Conservation (phyloP, 2,797 vertebrate genomes). For the Psittacula derbiana region DNA sequence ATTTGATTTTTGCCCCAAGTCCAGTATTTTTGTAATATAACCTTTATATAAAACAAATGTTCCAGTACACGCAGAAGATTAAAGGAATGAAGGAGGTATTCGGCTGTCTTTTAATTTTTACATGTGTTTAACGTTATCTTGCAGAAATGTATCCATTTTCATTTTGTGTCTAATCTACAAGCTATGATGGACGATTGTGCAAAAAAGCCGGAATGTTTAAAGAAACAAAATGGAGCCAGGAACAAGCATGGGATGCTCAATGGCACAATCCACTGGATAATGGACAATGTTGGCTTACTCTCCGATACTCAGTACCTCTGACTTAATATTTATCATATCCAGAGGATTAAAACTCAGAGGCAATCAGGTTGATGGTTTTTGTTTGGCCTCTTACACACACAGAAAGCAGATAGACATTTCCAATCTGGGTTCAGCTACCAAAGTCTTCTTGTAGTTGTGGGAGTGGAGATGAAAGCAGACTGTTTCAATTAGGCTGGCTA, state of each 20-base stretch:
- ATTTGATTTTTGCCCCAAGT: slow-evolving; percentile 26
- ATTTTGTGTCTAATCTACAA: slow-evolving; percentile 32
- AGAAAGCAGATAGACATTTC: neutral
- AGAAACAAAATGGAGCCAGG: slow-evolving; percentile 21
- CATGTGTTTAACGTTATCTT: slow-evolving; percentile 41
- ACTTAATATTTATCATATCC: slow-evolving; percentile 30
- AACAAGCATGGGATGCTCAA: neutral
- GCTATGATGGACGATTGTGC: neutral
- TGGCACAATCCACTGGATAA: neutral
- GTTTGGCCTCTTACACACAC: neutral
- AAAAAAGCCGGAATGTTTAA: neutral
- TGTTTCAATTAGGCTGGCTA: slow-evolving; percentile 45
- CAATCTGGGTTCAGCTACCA: neutral
- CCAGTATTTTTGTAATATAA: slow-evolving; percentile 55
- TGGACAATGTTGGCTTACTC: neutral
- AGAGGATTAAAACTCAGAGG: neutral
- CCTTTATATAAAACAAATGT: slow-evolving; percentile 63
- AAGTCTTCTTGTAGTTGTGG: neutral
- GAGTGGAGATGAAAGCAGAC: slow-evolving; percentile 35
- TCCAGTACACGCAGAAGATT: slow-evolving; percentile 41
- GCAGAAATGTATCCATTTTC: slow-evolving; percentile 32
- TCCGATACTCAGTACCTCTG: neutral
- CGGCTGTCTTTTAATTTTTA: slow-evolving; percentile 43
- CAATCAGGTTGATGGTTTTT: neutral
- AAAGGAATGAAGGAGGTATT: slow-evolving; percentile 31